phyloP scores from a whole-genome alignment of 1,140 invertebrate species.

The Himalopsyche phryganea region DNA sequence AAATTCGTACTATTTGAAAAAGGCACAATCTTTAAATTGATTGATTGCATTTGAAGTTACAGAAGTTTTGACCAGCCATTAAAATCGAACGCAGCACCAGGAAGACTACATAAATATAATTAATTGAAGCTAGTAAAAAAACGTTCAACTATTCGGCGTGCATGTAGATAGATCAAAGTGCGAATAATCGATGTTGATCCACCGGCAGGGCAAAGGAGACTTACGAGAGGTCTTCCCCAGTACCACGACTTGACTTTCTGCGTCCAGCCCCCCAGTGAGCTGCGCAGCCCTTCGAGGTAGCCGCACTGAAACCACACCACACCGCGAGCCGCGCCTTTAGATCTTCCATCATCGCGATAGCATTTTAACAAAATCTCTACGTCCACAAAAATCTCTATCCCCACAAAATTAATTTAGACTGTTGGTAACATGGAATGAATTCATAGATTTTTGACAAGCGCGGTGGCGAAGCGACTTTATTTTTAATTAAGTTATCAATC shows the following conservation, averaged over 20 bases:
- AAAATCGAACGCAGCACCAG: constrained; percentile 15
- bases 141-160: constrained; percentile 34
- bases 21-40: too few species aligned
- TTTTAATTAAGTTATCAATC: too few species aligned
- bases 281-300: constrained; percentile 86
- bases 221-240: constrained; percentile 92
- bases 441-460: constrained; percentile 3
- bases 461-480: constrained; percentile 22
- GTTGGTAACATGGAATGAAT: too few species aligned
- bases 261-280: constrained; percentile 86
- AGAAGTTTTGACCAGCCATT: not conserved
- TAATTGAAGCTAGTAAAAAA: constrained; percentile 24
- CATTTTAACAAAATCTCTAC: too few species aligned
- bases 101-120: constrained; percentile 21
- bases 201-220: constrained; percentile 49
- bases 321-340: constrained; percentile 4
- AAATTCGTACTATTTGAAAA: too few species aligned
- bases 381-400: not conserved
- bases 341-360: too few species aligned
- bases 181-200: constrained; percentile 23
- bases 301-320: constrained; percentile 68
- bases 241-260: constrained; percentile 93
- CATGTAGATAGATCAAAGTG: constrained; percentile 32
- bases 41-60: constrained; percentile 5
- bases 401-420: not conserved